A percentile compares a stretch with the other conserved stretches of the same genome.
Conservation (phyloP, 2,113 vertebrate species). For the Lathamus discolor region DNA sequence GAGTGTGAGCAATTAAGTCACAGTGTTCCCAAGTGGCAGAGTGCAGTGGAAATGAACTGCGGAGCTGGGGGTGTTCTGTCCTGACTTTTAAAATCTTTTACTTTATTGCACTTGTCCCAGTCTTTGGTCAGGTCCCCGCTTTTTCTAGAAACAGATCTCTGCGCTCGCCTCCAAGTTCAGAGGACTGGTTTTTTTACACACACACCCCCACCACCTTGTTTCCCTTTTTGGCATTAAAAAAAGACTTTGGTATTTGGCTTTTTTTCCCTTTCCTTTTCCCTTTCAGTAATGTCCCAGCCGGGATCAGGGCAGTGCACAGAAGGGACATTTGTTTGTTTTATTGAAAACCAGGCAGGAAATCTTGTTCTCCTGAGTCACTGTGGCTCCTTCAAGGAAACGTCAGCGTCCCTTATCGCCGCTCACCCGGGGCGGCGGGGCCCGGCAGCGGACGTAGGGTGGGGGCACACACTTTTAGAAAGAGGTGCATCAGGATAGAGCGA, state of each 20-base stretch:
- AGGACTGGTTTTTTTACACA: not conserved
- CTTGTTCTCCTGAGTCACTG: slow-evolving; percentile 73
- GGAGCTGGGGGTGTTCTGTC: not conserved
- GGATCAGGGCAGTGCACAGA: slow-evolving; percentile 21
- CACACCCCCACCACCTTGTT: fast-evolving
- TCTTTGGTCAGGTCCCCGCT: not conserved
- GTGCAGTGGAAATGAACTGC: not conserved
- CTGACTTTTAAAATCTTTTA: not conserved
- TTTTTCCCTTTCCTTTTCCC: not conserved
- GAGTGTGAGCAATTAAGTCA: not conserved
- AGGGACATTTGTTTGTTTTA: slow-evolving; percentile 67
- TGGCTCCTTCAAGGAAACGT: slow-evolving; percentile 67
- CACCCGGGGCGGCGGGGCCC: not conserved
- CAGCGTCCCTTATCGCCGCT: slow-evolving; percentile 37
- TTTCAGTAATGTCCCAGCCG: slow-evolving; percentile 49
- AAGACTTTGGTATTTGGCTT: not conserved
- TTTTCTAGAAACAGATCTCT: not conserved
- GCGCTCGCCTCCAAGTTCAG: slow-evolving; percentile 18
- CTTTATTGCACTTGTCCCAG: not conserved
- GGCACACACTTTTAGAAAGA: not conserved
- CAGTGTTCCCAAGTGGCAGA: not conserved
- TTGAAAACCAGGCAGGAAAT: slow-evolving; percentile 74
- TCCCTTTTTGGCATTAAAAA: slow-evolving; percentile 46
- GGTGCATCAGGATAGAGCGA: not conserved
- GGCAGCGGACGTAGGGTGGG: not conserved